Evolutionary conservation across 2,888 invertebrate genomes (phyloP).

Genomic region (Drosophila tanythrix): DNA sequence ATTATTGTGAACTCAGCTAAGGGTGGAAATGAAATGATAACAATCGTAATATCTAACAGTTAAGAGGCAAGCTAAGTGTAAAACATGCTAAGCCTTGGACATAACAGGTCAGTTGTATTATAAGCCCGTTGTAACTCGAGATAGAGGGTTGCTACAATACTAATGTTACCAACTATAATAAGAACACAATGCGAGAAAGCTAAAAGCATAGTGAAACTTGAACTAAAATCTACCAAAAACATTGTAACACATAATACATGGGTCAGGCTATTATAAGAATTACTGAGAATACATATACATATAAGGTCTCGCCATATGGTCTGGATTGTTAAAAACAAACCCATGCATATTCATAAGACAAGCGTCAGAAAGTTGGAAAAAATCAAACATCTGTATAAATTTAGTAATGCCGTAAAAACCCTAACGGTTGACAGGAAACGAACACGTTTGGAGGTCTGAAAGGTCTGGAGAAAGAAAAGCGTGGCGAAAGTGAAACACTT

Average conservation of each 20-base stretch:
- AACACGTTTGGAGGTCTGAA: constrained; percentile 56
- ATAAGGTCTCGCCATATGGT: constrained; percentile 19
- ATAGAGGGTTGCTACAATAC: background rate
- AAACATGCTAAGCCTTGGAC: constrained; percentile 11
- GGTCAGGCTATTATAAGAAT: background rate
- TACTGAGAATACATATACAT: constrained; percentile 12
- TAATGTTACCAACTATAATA: background rate
- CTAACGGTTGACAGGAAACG: constrained; percentile 64
- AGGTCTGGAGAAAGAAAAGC: constrained; percentile 48
- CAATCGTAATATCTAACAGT: constrained; percentile 11
- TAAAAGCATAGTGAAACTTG: background rate
- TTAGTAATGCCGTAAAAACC: constrained; percentile 51
- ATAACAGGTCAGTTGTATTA: constrained; percentile 9
- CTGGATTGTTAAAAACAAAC: constrained; percentile 19
- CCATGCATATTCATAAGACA: constrained; percentile 53
- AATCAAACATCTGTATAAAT: constrained; percentile 68
- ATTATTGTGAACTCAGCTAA: constrained; percentile 1
- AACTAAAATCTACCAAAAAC: background rate
- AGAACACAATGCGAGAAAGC: background rate
- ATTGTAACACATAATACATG: constrained; percentile 13
- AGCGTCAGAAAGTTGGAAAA: constrained; percentile 13
- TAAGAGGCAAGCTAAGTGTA: background rate
- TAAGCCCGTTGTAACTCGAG: constrained; percentile 22
- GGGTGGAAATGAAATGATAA: constrained; percentile 22
- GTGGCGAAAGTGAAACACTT: constrained; percentile 72